Conservation (phyloP, 2,888 invertebrate genomes). For the Antitype chi region DNA sequence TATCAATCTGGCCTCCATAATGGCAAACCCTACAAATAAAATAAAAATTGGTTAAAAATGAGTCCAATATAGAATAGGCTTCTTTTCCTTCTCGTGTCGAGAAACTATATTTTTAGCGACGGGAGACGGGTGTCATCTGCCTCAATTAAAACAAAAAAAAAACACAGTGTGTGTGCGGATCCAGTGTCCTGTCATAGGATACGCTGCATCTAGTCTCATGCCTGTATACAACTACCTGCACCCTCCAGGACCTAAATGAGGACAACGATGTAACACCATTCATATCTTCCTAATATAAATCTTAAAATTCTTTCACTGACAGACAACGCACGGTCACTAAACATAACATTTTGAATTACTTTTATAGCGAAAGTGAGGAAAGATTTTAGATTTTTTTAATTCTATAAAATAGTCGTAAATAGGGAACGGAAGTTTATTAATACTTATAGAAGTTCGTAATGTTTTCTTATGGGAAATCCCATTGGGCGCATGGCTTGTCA, state of each 20-base stretch:
- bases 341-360: not conserved
- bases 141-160: not conserved
- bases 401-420: not conserved
- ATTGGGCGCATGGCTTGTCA: no score
- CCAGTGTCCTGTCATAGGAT: not conserved
- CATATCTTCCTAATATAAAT: not conserved
- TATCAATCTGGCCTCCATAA: not conserved
- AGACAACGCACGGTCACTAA: not conserved
- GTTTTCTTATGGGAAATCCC: not conserved
- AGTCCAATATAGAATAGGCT: not conserved
- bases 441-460: not conserved
- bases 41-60: not conserved
- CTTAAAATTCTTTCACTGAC: not conserved
- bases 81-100: not conserved
- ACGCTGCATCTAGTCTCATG: not conserved
- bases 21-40: not conserved
- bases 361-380: not conserved
- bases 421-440: not conserved
- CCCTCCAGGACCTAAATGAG: not conserved
- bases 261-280: not conserved
- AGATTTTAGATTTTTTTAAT: not conserved
- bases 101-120: not conserved
- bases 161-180: not conserved
- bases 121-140: not conserved
- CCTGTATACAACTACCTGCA: not conserved